Conservation (phyloP, 2,113 vertebrate genomes). For the Etia nguti region DNA sequence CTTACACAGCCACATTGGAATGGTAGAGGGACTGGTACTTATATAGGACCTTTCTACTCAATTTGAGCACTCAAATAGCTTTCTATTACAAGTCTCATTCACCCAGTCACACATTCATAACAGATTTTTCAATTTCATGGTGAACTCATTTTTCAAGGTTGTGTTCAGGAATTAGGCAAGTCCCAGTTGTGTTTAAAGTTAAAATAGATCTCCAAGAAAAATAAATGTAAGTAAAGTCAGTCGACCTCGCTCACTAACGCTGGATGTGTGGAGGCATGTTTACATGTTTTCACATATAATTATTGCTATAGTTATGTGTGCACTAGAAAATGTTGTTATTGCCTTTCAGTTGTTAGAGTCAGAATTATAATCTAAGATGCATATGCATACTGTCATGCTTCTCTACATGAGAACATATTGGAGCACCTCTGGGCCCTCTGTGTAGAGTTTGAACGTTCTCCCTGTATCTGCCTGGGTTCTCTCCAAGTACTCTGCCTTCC, state of each 20-base stretch:
- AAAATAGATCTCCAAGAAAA: too few relatives aligned
- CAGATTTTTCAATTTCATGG: background rate
- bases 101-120: background rate
- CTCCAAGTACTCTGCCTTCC: background rate
- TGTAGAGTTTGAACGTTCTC: background rate
- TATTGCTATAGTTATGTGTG: too few relatives aligned
- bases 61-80: background rate
- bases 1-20: background rate
- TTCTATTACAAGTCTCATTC: background rate
- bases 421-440: background rate
- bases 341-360: background rate
- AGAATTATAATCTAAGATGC: background rate
- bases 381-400: background rate
- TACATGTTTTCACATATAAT: background rate
- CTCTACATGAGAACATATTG: background rate
- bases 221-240: background rate
- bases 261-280: background rate
- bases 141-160: background rate
- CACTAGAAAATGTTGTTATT: background rate
- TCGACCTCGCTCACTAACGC: background rate
- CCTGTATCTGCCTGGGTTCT: background rate
- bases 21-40: background rate
- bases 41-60: background rate
- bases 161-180: background rate
- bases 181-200: background rate